These are phyloP conservation scores for Leiothrix lutea DNA, from an alignment of 2,113 vertebrate species.

Conservation along the genomic window DNA sequence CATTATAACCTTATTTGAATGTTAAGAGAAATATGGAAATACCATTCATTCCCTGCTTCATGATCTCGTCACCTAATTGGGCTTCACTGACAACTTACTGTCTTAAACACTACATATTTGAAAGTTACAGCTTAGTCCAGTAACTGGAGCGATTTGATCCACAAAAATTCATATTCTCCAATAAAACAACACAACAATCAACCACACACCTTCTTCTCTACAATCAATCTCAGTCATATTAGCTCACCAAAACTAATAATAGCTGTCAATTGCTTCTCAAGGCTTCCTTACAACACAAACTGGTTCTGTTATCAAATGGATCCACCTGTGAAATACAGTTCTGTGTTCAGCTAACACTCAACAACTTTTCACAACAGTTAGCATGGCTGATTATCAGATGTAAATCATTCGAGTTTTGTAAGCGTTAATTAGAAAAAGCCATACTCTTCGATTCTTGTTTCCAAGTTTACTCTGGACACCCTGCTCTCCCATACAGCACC, in stretches of 20 bases:
- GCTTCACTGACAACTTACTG: not conserved
- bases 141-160: not conserved
- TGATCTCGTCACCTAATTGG: not conserved
- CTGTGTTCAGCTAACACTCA: not conserved
- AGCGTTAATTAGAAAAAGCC: not conserved
- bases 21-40: not conserved
- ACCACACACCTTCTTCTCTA: not conserved
- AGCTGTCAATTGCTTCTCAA: not conserved
- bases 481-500: not conserved
- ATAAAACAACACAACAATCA: not conserved
- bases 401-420: rapidly evolving
- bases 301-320: not conserved
- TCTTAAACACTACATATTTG: not conserved
- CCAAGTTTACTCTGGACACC: not conserved
- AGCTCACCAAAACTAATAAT: rapidly evolving
- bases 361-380: not conserved
- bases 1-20: not conserved
- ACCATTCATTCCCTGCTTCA: not conserved
- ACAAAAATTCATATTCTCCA: not conserved
- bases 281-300: not conserved
- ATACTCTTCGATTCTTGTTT: not conserved
- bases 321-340: rapidly evolving
- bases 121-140: not conserved
- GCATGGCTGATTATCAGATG: not conserved
- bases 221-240: not conserved